phyloP scores from a whole-genome alignment of 2,113 vertebrate species.

The Hydrolagus affinis region DNA sequence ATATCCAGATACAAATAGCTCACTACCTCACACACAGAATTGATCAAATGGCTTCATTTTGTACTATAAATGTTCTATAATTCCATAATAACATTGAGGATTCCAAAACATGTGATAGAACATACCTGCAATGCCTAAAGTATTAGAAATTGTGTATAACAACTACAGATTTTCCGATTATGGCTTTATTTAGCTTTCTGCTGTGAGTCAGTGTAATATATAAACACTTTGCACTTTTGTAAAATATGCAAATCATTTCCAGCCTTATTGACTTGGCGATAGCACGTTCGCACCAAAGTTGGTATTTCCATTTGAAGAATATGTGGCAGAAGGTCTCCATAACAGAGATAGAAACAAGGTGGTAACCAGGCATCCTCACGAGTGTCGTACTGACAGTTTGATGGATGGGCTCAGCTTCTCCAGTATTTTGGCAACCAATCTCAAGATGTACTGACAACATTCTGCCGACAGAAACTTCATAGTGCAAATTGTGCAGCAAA shows the following conservation, averaged over 20 bases:
- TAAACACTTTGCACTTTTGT: not conserved
- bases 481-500: not conserved
- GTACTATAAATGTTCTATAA: no score
- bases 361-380: not conserved
- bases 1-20: no score
- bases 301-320: not conserved
- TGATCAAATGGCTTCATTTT: no score
- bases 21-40: no score
- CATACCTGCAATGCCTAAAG: no score
- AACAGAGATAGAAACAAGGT: not conserved
- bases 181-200: not conserved
- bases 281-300: not conserved
- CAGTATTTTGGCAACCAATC: conserved; percentile 12
- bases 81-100: no score
- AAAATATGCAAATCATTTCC: not conserved
- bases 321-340: conserved; percentile 14
- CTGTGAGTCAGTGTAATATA: not conserved
- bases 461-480: not conserved
- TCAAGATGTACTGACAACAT: not conserved
- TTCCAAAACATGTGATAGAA: no score
- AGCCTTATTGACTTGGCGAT: not conserved
- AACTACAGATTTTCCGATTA: not conserved
- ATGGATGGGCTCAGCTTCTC: not conserved
- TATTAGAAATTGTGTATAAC: not conserved
- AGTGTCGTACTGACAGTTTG: not conserved